phyloP scores from a whole-genome alignment of 2,113 vertebrate species.

The Peromyscus maniculatus region DNA sequence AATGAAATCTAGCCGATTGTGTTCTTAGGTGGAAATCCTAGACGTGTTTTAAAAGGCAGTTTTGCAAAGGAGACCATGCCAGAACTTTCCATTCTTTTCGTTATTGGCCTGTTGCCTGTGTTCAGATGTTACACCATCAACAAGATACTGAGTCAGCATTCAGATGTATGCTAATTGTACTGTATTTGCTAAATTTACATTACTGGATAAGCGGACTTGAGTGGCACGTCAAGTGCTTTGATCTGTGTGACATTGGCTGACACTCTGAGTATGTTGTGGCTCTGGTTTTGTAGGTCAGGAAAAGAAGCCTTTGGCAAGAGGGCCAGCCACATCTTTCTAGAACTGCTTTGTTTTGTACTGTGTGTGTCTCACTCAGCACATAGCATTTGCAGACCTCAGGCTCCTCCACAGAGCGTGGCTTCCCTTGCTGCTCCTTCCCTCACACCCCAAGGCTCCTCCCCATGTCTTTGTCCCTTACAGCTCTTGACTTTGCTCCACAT shows the following conservation, averaged over 20 bases:
- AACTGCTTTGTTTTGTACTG: background rate
- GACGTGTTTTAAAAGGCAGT: background rate
- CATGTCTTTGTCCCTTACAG: background rate
- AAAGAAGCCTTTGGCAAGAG: background rate
- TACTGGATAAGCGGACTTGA: background rate
- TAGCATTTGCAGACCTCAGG: background rate
- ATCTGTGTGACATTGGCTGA: background rate
- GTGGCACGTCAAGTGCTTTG: background rate
- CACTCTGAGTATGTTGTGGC: background rate
- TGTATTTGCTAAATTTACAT: background rate
- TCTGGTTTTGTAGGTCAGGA: background rate
- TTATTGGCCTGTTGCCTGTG: background rate
- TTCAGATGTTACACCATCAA: background rate
- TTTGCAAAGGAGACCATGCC: background rate
- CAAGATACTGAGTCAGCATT: constrained; percentile 17
- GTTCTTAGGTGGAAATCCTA: constrained; percentile 9
- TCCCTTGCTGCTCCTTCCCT: background rate
- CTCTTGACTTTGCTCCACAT: background rate
- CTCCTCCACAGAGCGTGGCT: background rate
- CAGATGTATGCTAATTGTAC: constrained; percentile 28
- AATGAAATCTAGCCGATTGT: background rate
- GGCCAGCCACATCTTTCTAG: background rate
- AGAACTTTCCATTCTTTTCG: background rate
- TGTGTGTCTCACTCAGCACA: too few species aligned
- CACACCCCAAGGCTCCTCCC: background rate